These are phyloP conservation scores for Peromyscus californicus DNA, from an alignment of 2,113 vertebrate species.

Conservation along the genomic window DNA sequence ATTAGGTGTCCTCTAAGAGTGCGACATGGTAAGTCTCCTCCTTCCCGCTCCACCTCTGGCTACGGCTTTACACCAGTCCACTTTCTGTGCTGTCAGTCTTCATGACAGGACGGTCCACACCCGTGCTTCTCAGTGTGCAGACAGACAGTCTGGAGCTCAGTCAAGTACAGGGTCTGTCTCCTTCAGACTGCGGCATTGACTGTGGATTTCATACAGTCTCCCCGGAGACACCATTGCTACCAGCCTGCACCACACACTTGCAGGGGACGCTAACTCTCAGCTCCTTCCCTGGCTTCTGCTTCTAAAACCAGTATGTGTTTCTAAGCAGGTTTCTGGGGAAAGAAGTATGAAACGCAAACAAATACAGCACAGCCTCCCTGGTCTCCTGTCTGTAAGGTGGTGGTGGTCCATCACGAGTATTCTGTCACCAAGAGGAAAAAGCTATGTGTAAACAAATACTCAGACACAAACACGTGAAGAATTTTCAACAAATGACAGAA, in stretches of 20 bases:
- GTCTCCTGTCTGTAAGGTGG: not conserved
- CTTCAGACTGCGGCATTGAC: not conserved
- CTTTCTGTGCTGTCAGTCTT: not conserved
- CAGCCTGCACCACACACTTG: not conserved
- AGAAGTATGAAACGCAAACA: not conserved
- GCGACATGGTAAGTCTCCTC: not conserved
- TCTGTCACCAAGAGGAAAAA: not conserved
- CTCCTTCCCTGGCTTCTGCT: slow-evolving; percentile 25
- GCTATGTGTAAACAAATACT: not conserved
- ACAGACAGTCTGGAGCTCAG: not conserved
- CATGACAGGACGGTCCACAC: not conserved
- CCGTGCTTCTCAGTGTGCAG: not conserved
- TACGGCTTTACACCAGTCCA: not conserved
- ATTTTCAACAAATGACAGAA: slow-evolving; percentile 17
- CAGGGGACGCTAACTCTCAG: not conserved
- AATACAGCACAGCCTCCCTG: not conserved
- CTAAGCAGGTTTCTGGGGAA: not conserved
- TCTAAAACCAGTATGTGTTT: not conserved
- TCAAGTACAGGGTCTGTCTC: not conserved
- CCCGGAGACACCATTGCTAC: not conserved
- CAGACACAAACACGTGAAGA: not conserved
- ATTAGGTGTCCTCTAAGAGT: not conserved
- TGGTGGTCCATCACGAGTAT: not conserved
- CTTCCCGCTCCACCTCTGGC: rapidly evolving
- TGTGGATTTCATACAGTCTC: not conserved